phyloP scores from a whole-genome alignment of 2,113 vertebrate species.

The Silurus glanis region DNA sequence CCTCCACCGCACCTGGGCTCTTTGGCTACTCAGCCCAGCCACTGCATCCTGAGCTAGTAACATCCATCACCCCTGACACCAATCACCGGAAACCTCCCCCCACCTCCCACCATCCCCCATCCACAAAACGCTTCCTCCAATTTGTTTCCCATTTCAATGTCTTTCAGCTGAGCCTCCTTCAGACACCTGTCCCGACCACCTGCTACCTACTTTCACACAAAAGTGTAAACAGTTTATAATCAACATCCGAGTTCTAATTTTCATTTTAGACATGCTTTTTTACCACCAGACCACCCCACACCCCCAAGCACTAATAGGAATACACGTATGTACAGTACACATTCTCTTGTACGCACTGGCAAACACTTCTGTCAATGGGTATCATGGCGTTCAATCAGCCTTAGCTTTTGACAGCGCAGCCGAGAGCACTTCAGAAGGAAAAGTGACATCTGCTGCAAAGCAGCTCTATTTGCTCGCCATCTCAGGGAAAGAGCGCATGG shows the following conservation, averaged over 20 bases:
- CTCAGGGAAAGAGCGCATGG: slow-evolving; percentile 47
- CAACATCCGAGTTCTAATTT: slow-evolving; percentile 46
- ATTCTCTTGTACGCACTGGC: background rate
- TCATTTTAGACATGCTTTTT: slow-evolving; percentile 39
- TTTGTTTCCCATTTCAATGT: slow-evolving; percentile 59
- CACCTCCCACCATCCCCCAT: background rate
- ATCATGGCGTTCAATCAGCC: slow-evolving; percentile 65
- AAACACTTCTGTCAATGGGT: slow-evolving; percentile 35
- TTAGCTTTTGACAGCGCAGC: slow-evolving; percentile 56
- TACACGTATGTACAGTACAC: background rate
- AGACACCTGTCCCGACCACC: slow-evolving; percentile 64
- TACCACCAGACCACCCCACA: background rate
- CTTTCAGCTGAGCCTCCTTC: slow-evolving; percentile 59
- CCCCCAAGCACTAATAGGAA: background rate
- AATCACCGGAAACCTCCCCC: slow-evolving; percentile 50
- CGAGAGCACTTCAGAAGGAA: slow-evolving; percentile 61
- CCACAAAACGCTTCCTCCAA: slow-evolving; percentile 55
- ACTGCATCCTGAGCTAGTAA: slow-evolving; percentile 48
- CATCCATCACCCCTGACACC: slow-evolving; percentile 54
- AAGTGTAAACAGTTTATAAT: slow-evolving; percentile 53
- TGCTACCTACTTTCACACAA: slow-evolving; percentile 56
- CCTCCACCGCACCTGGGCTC: slow-evolving; percentile 49
- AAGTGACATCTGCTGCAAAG: slow-evolving; percentile 59
- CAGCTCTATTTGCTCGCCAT: slow-evolving; percentile 64
- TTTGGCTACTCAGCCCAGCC: slow-evolving; percentile 48